A percentile compares a stretch with the other conserved stretches of the same genome.
Conservation (phyloP, 2,888 invertebrate species). For the Hololepta plana region DNA sequence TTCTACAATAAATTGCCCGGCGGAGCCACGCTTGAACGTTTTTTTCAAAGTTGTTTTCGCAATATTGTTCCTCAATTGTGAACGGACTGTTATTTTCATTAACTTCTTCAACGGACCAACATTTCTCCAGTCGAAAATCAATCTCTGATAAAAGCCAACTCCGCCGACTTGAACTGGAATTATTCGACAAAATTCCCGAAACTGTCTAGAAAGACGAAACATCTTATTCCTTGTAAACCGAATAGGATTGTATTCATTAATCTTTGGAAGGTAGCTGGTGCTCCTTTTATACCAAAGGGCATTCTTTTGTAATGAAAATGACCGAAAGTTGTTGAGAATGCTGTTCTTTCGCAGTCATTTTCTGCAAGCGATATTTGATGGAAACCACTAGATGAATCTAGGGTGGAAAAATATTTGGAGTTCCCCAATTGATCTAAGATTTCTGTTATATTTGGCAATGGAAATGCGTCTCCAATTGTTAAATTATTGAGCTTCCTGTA, state of each 20-base stretch:
- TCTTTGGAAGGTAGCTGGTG: constrained; percentile 16
- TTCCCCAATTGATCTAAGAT: constrained; percentile 14
- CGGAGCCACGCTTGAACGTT: too few relatives aligned
- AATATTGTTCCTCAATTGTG: too few relatives aligned
- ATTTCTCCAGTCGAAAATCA: too few relatives aligned
- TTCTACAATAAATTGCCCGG: too few relatives aligned
- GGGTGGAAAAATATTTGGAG: constrained; percentile 10
- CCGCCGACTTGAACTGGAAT: too few relatives aligned
- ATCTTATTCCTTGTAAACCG: constrained; percentile 12
- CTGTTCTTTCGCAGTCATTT: constrained; percentile 11
- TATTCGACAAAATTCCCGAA: too few relatives aligned
- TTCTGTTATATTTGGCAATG: constrained; percentile 14
- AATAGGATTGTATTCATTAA: constrained; percentile 15
- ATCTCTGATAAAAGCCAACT: too few relatives aligned
- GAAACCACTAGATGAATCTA: constrained; percentile 11
- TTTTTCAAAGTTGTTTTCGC: too few relatives aligned
- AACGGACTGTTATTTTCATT: too few relatives aligned
- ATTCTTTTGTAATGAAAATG: constrained; percentile 14
- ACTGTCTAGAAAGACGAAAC: constrained; percentile 21
- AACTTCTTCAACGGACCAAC: too few relatives aligned
- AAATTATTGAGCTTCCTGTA: constrained; percentile 15
- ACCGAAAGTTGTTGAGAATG: constrained; percentile 12
- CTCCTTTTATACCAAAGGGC: constrained; percentile 15
- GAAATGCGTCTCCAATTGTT: constrained; percentile 14
- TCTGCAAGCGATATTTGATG: constrained; percentile 6